Evolutionary conservation across 2,797 vertebrate species (phyloP), one percentile per base, ranked within the genome.

Genomic region (Sphaeramia orbicularis): DNA sequence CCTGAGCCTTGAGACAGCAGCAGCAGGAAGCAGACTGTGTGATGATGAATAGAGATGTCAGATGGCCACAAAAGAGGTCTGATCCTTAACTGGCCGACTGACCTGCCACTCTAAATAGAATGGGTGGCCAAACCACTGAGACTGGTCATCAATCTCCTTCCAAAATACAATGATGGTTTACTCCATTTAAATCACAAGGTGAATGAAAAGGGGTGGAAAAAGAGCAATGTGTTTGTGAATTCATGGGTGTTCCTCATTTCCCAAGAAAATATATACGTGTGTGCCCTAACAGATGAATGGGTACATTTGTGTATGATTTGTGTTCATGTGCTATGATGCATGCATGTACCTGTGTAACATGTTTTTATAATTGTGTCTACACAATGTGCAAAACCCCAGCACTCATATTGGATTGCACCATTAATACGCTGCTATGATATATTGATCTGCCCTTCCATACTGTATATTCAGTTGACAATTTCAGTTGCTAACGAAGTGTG

Each of bases 11-110:
- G 55, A 80, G 70, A 65, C 54, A 44, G 40, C 51, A 52, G 63
- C 60, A 69, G 78, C 63, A 65, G 80, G 83, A 83, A 63, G 59
- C 70, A 83, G 78, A 38, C 38, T 50, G 81, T 50, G 56, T 58
- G 59, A 76, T 84, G 88, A 90, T 89, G 76, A 92, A 91, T 89
- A 75, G 86, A 84, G 79, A 90, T 69, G 89, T 89, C 89, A 89
- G 43, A 60, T 27, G 66, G 71, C 67, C 86, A 90, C 88, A 91
- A 85, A 74, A 71, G 68, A 88, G 81, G 78, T 75, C 42, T 78
- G 65, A 71, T 74, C 76, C 71, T 82, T 78, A 86, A 88, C 87
- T 78, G 85, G 71, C 59, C 43, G 52, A 76, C 75, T 84, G 89
- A 91, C 88, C 87, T 24, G 78, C 73, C 42, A 54, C 47, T 85